Evolutionary conservation across 2,888 invertebrate species (phyloP).

Genomic region (Drosophila pseudotakahashii): DNA sequence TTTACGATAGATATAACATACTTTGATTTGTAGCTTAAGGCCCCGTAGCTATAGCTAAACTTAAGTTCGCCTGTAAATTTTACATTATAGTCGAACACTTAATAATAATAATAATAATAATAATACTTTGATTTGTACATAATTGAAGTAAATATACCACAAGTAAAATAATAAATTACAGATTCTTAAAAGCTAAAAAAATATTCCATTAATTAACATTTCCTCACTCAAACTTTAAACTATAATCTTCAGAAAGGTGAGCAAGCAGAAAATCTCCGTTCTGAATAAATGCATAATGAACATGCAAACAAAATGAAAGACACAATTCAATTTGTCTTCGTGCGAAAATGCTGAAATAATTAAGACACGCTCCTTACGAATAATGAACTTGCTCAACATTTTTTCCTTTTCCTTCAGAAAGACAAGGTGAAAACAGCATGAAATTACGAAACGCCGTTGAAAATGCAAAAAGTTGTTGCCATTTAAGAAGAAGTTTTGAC

Average conservation of each 20-base stretch:
- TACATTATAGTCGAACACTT: too few species aligned
- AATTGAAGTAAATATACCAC: too few species aligned
- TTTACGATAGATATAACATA: too few species aligned
- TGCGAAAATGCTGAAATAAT: conserved; percentile 43
- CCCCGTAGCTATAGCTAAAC: too few species aligned
- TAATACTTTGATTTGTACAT: too few species aligned
- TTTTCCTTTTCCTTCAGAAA: background rate
- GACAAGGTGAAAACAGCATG: conserved; percentile 25
- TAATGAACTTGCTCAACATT: conserved; percentile 42
- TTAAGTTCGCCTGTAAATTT: too few species aligned
- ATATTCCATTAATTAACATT: background rate
- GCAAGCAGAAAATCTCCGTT: background rate
- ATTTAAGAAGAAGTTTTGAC: conserved; percentile 44
- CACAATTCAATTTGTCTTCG: conserved; percentile 40
- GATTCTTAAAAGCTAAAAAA: background rate
- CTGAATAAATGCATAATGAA: conserved; percentile 14
- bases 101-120: too few species aligned
- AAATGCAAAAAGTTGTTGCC: conserved; percentile 47
- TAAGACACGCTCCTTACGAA: conserved; percentile 29
- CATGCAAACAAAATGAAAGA: background rate
- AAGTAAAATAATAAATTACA: too few species aligned
- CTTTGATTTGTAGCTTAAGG: too few species aligned
- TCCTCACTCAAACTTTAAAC: background rate
- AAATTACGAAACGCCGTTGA: conserved; percentile 42
- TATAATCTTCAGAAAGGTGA: background rate